Percentiles rank a stretch among this genome's conserved stretches.
These are phyloP conservation scores for Fissipunctia ypsillon DNA, from an alignment of 2,888 invertebrate species.

Conservation along the genomic window DNA sequence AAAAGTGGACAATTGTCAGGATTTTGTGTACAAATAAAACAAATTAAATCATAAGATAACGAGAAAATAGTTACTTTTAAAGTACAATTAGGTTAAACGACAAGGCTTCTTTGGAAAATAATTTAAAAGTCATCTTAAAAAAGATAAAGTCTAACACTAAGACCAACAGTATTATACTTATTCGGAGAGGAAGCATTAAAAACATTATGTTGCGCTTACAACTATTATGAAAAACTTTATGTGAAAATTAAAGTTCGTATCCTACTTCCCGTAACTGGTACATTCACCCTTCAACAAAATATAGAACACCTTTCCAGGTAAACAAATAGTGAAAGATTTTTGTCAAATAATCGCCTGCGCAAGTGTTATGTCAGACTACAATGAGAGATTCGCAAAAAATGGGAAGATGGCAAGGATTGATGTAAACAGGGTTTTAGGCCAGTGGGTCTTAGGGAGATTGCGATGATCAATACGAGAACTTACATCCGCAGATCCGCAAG, in stretches of 20 bases:
- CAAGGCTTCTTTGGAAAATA: not conserved
- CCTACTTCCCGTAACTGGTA: conserved; percentile 17
- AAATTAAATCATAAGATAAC: not conserved
- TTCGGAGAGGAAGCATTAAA: no score
- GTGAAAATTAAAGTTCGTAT: not conserved
- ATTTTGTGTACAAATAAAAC: not conserved
- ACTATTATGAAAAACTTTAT: not conserved
- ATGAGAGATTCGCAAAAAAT: conserved; percentile 69
- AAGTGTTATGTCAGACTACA: conserved; percentile 79
- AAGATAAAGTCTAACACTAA: not conserved
- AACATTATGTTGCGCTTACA: no score
- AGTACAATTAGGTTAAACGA: not conserved
- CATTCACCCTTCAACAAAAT: conserved; percentile 72
- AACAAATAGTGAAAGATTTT: conserved; percentile 81
- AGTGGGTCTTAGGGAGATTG: conserved; percentile 69
- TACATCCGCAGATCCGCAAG: conserved; percentile 79
- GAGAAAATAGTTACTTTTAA: not conserved
- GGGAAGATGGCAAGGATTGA: conserved; percentile 76
- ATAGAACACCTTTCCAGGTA: conserved; percentile 80
- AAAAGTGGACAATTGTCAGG: conserved; percentile 42
- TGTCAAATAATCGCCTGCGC: conserved; percentile 85
- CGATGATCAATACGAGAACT: conserved; percentile 70
- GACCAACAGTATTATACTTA: no score
- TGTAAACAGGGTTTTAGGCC: conserved; percentile 71
- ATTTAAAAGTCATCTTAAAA: not conserved